Evolutionary conservation across 2,888 invertebrate species (phyloP), one percentile per base, ranked within the genome.

Genomic region (Tenthredo scrophulariae): DNA sequence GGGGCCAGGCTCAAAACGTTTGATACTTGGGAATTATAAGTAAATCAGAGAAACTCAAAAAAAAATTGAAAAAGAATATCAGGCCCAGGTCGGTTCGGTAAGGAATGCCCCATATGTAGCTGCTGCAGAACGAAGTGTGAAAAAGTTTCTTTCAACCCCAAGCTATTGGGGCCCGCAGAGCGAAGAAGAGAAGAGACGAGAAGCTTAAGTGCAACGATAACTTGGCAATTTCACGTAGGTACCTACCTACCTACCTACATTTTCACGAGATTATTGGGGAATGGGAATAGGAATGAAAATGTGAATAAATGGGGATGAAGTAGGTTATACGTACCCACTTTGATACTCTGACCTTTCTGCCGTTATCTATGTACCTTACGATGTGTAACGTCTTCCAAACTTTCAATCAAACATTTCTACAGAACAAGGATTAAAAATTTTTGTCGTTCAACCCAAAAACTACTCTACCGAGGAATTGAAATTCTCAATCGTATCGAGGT

Each of bases 121-220:
- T 22, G 22, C 22, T 18, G 40, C 43, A 22, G 10, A 74, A 40
- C 22, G 22, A 74, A 43, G 74, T 26, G 43, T 22, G 43, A 40
- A 43, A 74, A 74, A 74, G 46, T 75, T 46, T 46, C 15, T 62
- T 26, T 62, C 62, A 62, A 22, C 75, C 75, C 70, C 37, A 9
- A 75, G 75, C 43, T 6, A 75, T 33, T 40, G 46, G 33, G 13
- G 18, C 37, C n/a, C 40, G n/a, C 26, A 37, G 37, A 70, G 9
- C 70, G 67, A n/a, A 29, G 37, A 40, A 70, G 29, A 70, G 70
- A 70, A 70, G 9, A 46, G 26, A 22, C n/a, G 13, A 75, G 40
- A 75, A 46, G 40, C 46, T 75, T 43, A 79, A 79, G 58, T 79
- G 79, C 79, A 79, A 79, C 79, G 79, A 79, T 79, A 79, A 79